Conservation (phyloP, 1,140 invertebrate genomes). For the Battus philenor region DNA sequence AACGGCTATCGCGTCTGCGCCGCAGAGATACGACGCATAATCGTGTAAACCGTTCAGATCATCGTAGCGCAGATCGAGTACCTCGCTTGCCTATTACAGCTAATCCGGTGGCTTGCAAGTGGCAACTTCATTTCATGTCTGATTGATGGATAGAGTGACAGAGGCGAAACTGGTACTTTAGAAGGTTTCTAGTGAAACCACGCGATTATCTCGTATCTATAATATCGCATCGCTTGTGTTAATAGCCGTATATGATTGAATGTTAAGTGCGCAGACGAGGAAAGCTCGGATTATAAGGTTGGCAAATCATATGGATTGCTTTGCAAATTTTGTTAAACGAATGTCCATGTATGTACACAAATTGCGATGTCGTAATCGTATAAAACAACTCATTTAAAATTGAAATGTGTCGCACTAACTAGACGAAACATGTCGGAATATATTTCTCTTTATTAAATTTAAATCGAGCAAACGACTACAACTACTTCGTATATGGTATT, state of each 20-base stretch:
- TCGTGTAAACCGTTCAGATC: conserved; percentile 11
- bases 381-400: conserved; percentile 9
- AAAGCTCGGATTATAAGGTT: too few relatives aligned
- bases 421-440: conserved; percentile 16
- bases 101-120: conserved; percentile 46
- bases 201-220: conserved; percentile 23
- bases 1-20: conserved; percentile 21
- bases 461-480: conserved; percentile 9
- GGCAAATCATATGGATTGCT: too few relatives aligned
- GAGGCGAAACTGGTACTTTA: conserved; percentile 41
- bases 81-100: conserved; percentile 40
- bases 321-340: too few relatives aligned
- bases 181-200: conserved; percentile 40
- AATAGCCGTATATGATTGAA: conserved; percentile 12
- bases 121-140: conserved; percentile 40
- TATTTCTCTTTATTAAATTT: conserved; percentile 12
- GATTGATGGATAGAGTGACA: conserved; percentile 59
- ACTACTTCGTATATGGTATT: conserved; percentile 10
- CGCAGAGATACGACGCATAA: conserved; percentile 23
- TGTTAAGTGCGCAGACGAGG: neutral
- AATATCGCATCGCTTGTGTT: conserved; percentile 10
- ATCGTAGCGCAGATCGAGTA: conserved; percentile 31
- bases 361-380: too few relatives aligned
- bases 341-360: too few relatives aligned
- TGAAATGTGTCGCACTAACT: conserved; percentile 9